Base-by-base conservation (phyloP, 2,797 vertebrate genomes). In the Gymnopithys bicolor region DNA sequence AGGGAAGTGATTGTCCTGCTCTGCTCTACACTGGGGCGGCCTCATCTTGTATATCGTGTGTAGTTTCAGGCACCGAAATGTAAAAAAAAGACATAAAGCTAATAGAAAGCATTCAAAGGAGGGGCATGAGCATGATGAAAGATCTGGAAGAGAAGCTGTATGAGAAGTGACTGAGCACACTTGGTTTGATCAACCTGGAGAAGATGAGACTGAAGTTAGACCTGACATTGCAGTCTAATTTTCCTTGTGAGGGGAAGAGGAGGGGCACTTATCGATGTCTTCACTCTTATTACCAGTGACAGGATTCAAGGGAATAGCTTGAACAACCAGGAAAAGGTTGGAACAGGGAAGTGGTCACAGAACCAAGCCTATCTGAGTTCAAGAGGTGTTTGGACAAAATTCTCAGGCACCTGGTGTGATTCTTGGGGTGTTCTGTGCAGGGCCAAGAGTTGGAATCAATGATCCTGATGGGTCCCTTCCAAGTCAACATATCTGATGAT, bases 21-120 rank as follows among this genome's bases (percentile, higher is more conserved):
- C 49, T 69, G 9, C 43, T 69, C 49, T 43, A 27, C 2, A 0
- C 11, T 56, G 43, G 11, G 2, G 11, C 0, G 0, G 19, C 23
- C 32, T 37, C 43, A 37, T 32, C 43, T 45, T 0, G 0, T 4
- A 23, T 24, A 1, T 9, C 55, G 18, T 2, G 32, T 0, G 13
- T 2, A 17, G 5, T 0, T 82, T 17, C 37, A 27, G 32, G 19
- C 8, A 6, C 5, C 11, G 39, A 16, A 63, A 25, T 19, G 30
- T 15, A 0, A n/a, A 24, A 49, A 43, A 49, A 43, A 55, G 7
- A 28, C 3, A 43, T 28, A n/a, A 25, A 28, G 32, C 7, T 62
- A 3, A 13, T 17, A 1, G 11, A 37, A 5, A 62, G 7, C 2
- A 4, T 45, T 9, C 43, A 49, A 4, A 45, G 16, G 13, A 55